These are phyloP conservation scores for Sparidentex hasta DNA, from an alignment of 2,797 vertebrate species.

Conservation along the genomic window DNA sequence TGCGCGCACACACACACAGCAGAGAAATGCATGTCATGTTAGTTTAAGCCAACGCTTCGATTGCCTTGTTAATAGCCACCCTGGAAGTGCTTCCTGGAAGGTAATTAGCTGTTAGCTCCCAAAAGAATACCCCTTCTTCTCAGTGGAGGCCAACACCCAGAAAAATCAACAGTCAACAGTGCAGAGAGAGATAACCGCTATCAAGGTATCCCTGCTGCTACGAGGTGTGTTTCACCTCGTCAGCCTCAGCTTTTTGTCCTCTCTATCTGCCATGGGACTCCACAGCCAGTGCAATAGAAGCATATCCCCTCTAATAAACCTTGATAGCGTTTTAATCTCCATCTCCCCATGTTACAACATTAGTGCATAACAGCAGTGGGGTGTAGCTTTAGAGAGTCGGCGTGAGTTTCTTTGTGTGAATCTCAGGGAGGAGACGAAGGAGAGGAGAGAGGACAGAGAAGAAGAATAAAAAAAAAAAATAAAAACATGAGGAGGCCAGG, in stretches of 20 bases:
- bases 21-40: constrained; percentile 57
- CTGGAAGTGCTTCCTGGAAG: constrained; percentile 69
- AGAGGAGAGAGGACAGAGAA: constrained; percentile 48
- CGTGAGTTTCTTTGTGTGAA: constrained; percentile 60
- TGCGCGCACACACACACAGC: constrained; percentile 13
- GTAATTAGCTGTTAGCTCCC: constrained; percentile 72
- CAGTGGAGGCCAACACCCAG: constrained; percentile 65
- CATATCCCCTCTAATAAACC: constrained; percentile 47
- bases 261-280: constrained; percentile 24
- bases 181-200: constrained; percentile 66
- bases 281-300: constrained; percentile 14
- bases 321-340: constrained; percentile 75
- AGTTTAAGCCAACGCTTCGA: constrained; percentile 66
- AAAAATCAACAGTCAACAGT: constrained; percentile 64
- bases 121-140: constrained; percentile 57
- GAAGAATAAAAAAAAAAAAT: constrained; percentile 10
- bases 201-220: constrained; percentile 69
- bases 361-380: constrained; percentile 65
- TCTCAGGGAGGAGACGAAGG: constrained; percentile 54
- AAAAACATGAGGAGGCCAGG: constrained; percentile 56
- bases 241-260: constrained; percentile 46
- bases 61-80: constrained; percentile 71
- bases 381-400: constrained; percentile 52
- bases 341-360: constrained; percentile 55
- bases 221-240: constrained; percentile 44